A percentile compares a stretch with the other conserved stretches of the same genome.
These are phyloP conservation scores for Bos javanicus DNA, from an alignment of 2,113 vertebrate species.

Conservation along the genomic window DNA sequence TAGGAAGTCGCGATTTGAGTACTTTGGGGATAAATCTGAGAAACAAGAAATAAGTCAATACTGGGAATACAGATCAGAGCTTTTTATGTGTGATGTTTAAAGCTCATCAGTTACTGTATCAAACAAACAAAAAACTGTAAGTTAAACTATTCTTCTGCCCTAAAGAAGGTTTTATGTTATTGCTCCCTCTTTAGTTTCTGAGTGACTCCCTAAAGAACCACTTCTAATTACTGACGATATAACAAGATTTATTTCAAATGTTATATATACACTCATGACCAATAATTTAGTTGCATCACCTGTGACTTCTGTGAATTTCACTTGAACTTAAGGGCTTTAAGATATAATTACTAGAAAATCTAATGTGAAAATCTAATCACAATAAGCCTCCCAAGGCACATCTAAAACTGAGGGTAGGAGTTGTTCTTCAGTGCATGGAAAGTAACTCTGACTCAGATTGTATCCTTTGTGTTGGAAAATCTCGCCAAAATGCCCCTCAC, in stretches of 20 bases:
- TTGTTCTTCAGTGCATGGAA: not conserved
- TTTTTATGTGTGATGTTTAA: not conserved
- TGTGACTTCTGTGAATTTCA: constrained; percentile 66
- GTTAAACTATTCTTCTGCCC: constrained; percentile 6
- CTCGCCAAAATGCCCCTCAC: not conserved
- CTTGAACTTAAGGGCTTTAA: constrained; percentile 71
- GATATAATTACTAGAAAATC: constrained; percentile 62
- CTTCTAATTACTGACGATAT: constrained; percentile 57
- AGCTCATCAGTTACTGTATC: not conserved
- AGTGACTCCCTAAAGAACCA: constrained; percentile 31
- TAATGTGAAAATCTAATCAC: constrained; percentile 58
- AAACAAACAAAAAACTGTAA: not conserved
- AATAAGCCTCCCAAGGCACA: constrained; percentile 17
- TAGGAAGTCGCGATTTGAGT: not conserved
- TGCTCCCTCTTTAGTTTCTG: constrained; percentile 14
- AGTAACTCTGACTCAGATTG: not conserved
- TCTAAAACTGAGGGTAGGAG: not conserved
- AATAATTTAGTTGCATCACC: constrained; percentile 65
- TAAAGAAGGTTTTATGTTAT: constrained; percentile 14
- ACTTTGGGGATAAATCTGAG: not conserved
- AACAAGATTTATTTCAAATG: constrained; percentile 49
- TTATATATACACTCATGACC: constrained; percentile 44
- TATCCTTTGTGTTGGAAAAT: not conserved
- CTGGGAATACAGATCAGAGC: not conserved
- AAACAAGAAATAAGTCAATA: not conserved